Percentiles rank a stretch among this genome's conserved stretches.
Conservation (phyloP, 64 coral and sea anemone genomes). For the Stichodactyla helianthus region DNA sequence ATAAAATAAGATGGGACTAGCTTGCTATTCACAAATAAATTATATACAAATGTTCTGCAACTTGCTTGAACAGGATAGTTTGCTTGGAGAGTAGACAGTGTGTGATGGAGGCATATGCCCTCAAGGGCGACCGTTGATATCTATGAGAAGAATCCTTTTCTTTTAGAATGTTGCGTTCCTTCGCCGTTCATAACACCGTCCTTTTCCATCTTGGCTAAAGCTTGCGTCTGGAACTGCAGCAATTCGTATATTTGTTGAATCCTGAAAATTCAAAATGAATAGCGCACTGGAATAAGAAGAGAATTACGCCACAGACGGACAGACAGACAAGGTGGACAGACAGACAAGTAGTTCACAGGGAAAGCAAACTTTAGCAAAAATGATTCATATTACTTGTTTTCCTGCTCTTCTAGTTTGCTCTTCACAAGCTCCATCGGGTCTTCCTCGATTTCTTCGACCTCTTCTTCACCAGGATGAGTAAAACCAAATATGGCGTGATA, state of each 20-base stretch:
- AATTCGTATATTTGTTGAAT: conserved; percentile 23
- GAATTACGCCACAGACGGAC: neutral
- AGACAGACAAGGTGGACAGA: conserved; percentile 3
- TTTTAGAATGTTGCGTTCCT: neutral
- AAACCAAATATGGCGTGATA: conserved; percentile 45
- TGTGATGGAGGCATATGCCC: no score
- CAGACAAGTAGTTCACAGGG: neutral
- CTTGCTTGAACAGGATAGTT: no score
- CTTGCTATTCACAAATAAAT: no score
- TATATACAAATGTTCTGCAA: no score
- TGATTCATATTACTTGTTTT: conserved; percentile 21
- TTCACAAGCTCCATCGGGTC: neutral
- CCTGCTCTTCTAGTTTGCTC: conserved; percentile 40
- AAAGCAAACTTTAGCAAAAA: neutral
- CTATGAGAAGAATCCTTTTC: neutral
- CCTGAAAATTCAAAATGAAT: conserved; percentile 2
- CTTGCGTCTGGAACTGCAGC: conserved; percentile 7
- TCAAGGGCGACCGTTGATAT: no score
- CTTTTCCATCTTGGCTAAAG: neutral
- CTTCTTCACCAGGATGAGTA: conserved; percentile 25
- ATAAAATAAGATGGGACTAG: no score
- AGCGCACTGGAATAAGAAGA: no score
- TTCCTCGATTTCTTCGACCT: neutral
- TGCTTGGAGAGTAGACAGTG: no score
- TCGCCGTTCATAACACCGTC: neutral